Evolutionary conservation across 2,888 invertebrate genomes (phyloP), one percentile per base, ranked within the genome.

Genomic region (Parnassius apollo): DNA sequence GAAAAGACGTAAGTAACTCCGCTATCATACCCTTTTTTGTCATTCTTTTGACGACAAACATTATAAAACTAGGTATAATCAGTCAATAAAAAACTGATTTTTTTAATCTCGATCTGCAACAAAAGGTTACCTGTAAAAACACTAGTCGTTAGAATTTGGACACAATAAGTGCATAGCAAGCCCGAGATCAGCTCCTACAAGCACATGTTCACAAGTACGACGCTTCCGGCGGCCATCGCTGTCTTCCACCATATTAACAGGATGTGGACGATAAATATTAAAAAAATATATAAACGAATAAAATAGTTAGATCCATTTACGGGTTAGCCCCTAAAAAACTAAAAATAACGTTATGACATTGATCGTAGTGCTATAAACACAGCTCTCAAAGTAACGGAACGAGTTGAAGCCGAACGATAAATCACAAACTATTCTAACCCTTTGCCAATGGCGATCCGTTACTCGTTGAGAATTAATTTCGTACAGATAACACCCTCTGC

Each of bases 401-500:
- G 62, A 52, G 62, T 62, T 12, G 66, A 65, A 66, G 67, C 69
- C 67, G 70, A 70, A 67, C 66, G 54, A 76, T 80, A 81, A 78
- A 81, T 80, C 77, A 81, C 64, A 70, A 75, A 78, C 74, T 75
- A 75, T 73, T 60, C 61, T 52, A 64, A 59, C 50, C 66, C 64
- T 42, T 42, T 10, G 12, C 12, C 51, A 35, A 50, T 50, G 42
- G 51, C 57, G 57, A 66, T 68, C 66, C 61, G 68, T 66, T n/a
- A 9, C 54, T 54, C 44, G 54, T 69, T 77, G 70, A 71, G 76
- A 84, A 85, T 85, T 85, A 84, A 85, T 85, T 85, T 78, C 68
- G 70, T 62, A 53, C 67, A 75, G 85, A 83, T 80, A 85, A 79
- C 82, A 77, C 80, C 82, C 76, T 71, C 74, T 75, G 65, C 70